Conservation (phyloP, 2,888 invertebrate genomes). For the Diplazon laetatorius region DNA sequence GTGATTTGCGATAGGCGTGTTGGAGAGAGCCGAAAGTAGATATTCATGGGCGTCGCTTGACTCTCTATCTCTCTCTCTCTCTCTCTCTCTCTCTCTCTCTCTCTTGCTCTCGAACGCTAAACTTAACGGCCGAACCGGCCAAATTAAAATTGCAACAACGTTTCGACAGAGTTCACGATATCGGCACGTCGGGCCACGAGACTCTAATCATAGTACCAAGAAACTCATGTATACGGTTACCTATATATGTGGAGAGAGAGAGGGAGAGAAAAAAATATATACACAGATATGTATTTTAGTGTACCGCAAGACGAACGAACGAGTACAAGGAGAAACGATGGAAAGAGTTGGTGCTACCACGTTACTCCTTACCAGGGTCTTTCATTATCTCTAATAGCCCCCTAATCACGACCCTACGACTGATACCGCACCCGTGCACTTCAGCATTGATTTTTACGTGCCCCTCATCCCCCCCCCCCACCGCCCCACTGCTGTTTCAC, state of each 20-base stretch:
- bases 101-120: too few relatives aligned
- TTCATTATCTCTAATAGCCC: slow-evolving; percentile 80
- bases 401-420: slow-evolving; percentile 73
- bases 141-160: slow-evolving; percentile 67
- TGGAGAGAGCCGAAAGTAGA: slow-evolving; percentile 36
- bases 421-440: slow-evolving; percentile 60
- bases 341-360: slow-evolving; percentile 73
- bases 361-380: slow-evolving; percentile 78
- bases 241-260: too few relatives aligned
- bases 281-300: slow-evolving; percentile 15
- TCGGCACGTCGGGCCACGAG: slow-evolving; percentile 39
- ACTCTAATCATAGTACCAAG: slow-evolving; percentile 62
- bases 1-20: slow-evolving; percentile 58
- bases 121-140: slow-evolving; percentile 48
- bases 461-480: neutral
- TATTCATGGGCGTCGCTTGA: slow-evolving; percentile 46
- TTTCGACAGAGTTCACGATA: slow-evolving; percentile 48
- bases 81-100: too few relatives aligned
- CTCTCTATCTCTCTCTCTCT: too few relatives aligned
- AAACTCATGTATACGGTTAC: slow-evolving; percentile 52
- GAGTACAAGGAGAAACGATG: slow-evolving; percentile 45
- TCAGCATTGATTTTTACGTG: slow-evolving; percentile 26
- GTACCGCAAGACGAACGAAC: slow-evolving; percentile 37
- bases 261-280: too few relatives aligned
- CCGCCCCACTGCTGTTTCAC: slow-evolving; percentile 34